Evolutionary conservation across 2,113 vertebrate genomes (phyloP), one percentile per base, ranked within the genome.

Genomic region (Cochlearius cochlearius): DNA sequence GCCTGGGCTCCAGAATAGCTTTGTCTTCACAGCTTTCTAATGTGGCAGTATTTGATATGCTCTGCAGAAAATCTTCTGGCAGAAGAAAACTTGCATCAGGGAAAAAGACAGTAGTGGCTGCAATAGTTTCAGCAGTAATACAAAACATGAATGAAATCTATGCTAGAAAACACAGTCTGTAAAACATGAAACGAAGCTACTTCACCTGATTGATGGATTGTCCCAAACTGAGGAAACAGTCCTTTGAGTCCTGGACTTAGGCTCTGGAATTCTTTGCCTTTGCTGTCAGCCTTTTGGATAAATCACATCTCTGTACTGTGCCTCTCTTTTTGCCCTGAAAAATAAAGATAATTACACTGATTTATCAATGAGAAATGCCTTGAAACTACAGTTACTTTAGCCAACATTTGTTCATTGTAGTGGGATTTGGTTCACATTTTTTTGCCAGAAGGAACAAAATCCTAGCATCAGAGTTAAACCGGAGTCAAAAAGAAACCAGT

Each of bases 371-470:
- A 88, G 25, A 64, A 85, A 76, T 79, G 53, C 25, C 49, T n/a
- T 20, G 72, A 78, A 89, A 68, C 26, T 1, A 10, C 68, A 67
- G 16, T 58, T 85, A 67, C 64, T 95, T 88, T 83, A 84, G 55
- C 36, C 66, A 88, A 41, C 1, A 32, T 91, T 91, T 50, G 56
- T 86, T 94, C 69, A 58, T 41, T 79, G 62, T 60, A 75, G 18
- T 58, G 53, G 58, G 77, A 95, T 89, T 90, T 88, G 22, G 21
- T 64, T 96, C 50, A 64, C 12, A 5, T 63, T 88, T 95, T 95
- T 90, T 88, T 82, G 27, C 88, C 66, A 69, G 86, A 88, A 95
- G 92, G 30, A 91, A 60, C 23, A 78, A 55, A 89, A 85, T 80
- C 87, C 43, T 60, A 89, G 10, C 64, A 78, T 81, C 29, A 89